These are phyloP conservation scores for Rhinogobio ventralis DNA, from an alignment of 2,797 vertebrate species.

Conservation along the genomic window DNA sequence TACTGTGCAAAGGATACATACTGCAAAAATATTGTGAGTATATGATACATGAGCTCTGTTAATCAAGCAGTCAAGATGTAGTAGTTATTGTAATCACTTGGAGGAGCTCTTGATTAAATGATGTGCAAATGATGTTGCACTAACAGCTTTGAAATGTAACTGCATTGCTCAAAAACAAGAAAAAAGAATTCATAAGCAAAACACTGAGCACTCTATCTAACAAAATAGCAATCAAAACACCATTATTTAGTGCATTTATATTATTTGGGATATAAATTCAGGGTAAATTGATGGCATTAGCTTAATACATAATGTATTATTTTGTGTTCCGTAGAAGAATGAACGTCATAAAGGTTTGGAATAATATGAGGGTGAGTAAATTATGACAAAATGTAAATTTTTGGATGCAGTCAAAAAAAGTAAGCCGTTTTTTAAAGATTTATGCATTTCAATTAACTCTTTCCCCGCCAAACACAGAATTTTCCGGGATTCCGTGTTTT, in stretches of 20 bases:
- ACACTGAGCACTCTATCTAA: neutral
- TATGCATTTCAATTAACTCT: no score
- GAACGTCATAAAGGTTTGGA: neutral
- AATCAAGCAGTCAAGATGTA: neutral
- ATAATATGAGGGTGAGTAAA: neutral
- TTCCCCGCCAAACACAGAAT: no score
- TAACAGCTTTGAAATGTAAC: neutral
- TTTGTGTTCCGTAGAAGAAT: neutral
- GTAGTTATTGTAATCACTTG: neutral
- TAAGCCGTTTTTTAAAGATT: no score
- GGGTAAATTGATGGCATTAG: neutral
- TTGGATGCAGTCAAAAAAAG: neutral
- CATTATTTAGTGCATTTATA: neutral
- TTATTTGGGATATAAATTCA: neutral
- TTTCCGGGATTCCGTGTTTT: no score
- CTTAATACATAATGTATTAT: neutral
- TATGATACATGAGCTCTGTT: neutral
- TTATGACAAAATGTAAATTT: neutral
- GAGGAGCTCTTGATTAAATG: slow-evolving; percentile 7
- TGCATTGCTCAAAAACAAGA: neutral
- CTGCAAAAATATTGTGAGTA: neutral
- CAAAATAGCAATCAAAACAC: neutral
- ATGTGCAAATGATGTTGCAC: neutral
- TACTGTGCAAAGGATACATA: neutral
- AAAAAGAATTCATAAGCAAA: neutral